A percentile compares a stretch with the other conserved stretches of the same genome.
These are phyloP conservation scores for Petrocephalus schoutedeni DNA, from an alignment of 2,797 vertebrate genomes.

Conservation along the genomic window DNA sequence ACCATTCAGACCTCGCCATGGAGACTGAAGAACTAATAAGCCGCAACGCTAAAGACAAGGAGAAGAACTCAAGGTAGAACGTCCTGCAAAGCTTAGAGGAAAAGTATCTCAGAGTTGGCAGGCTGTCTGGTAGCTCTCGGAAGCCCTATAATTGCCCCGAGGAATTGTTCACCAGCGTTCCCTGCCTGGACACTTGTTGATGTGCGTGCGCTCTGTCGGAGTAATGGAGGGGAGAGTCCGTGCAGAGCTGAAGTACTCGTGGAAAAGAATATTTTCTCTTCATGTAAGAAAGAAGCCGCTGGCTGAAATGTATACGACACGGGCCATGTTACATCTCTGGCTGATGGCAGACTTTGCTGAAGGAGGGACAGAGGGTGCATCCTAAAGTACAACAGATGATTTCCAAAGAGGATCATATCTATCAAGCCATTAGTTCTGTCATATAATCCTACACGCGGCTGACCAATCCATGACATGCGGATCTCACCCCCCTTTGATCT, in stretches of 20 bases:
- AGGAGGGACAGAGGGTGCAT: neutral
- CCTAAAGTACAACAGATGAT: neutral
- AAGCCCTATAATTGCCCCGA: neutral
- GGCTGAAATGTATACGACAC: neutral
- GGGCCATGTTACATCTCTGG: neutral
- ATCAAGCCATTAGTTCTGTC: neutral
- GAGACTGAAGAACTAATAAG: neutral
- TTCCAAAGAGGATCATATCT: neutral
- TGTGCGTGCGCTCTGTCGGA: neutral
- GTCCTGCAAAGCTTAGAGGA: neutral
- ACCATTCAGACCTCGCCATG: neutral
- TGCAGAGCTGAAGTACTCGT: neutral
- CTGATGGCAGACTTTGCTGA: neutral
- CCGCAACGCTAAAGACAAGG: neutral
- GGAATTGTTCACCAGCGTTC: neutral
- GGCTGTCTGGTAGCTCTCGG: neutral
- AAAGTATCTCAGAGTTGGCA: neutral
- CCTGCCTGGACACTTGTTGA: neutral
- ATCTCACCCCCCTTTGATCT: neutral
- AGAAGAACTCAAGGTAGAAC: neutral
- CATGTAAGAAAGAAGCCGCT: neutral
- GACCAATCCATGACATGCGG: neutral
- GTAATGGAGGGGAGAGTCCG: neutral
- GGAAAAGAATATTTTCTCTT: neutral
- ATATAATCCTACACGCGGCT: neutral